phyloP scores from a whole-genome alignment of 1,140 invertebrate genomes.

The Leptopilina clavipes region DNA sequence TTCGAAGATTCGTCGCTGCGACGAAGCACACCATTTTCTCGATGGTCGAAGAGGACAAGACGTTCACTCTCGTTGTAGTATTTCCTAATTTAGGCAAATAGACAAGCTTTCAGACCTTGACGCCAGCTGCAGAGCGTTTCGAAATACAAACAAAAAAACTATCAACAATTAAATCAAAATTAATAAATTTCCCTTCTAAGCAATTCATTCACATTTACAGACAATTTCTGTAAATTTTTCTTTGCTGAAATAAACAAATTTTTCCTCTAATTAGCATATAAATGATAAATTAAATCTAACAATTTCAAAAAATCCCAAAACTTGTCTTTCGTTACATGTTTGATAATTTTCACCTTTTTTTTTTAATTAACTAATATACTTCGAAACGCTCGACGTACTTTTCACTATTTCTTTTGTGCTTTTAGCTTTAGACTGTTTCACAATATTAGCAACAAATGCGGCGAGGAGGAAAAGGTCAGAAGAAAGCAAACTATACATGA shows the following conservation, averaged over 20 bases:
- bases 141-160: background rate
- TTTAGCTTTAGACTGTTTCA: constrained; percentile 28
- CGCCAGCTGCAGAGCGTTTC: constrained; percentile 22
- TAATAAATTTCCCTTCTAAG: constrained; percentile 1
- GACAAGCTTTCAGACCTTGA: constrained; percentile 60
- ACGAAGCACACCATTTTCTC: constrained; percentile 53
- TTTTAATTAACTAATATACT: background rate
- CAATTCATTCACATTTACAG: constrained; percentile 25
- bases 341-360: too few species aligned
- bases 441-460: constrained; percentile 28
- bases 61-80: constrained; percentile 67
- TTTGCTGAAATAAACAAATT: too few species aligned
- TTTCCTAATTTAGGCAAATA: constrained; percentile 69
- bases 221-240: too few species aligned
- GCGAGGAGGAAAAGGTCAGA: constrained; percentile 11
- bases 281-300: too few species aligned
- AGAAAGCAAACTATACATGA: constrained; percentile 7
- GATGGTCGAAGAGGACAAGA: constrained; percentile 54
- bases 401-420: background rate
- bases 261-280: too few species aligned
- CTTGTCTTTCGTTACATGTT: too few species aligned
- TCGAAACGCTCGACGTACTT: constrained; percentile 24
- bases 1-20: constrained; percentile 56
- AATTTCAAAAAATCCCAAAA: too few species aligned
- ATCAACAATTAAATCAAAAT: constrained; percentile 37